Evolutionary conservation across 2,888 invertebrate genomes (phyloP).

Genomic region (Trilocha varians): DNA sequence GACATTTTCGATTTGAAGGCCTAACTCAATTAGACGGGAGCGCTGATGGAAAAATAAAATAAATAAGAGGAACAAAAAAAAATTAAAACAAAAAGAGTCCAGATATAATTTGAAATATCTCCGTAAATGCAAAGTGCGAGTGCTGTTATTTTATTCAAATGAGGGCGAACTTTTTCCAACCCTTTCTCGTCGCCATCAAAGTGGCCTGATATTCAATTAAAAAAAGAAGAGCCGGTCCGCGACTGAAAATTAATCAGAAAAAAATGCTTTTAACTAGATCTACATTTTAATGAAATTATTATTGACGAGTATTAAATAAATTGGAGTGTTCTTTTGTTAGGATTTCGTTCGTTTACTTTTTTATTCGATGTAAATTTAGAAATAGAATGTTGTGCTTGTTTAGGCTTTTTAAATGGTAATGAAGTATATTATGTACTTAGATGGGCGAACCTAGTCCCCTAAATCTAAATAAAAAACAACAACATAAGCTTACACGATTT

Average conservation of each 20-base stretch:
- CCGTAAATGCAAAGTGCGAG: slow-evolving; percentile 73
- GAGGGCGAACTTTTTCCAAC: slow-evolving; percentile 70
- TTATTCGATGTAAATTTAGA: background rate
- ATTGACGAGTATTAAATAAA: slow-evolving; percentile 70
- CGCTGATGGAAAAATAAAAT: slow-evolving; percentile 73
- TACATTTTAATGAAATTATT: slow-evolving; percentile 75
- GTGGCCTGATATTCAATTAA: slow-evolving; percentile 74
- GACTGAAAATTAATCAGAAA: slow-evolving; percentile 74
- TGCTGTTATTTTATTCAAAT: slow-evolving; percentile 75
- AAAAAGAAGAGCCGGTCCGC: slow-evolving; percentile 66
- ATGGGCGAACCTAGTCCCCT: too few species aligned
- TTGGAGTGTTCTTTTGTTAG: slow-evolving; percentile 46
- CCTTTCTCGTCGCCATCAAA: slow-evolving; percentile 71
- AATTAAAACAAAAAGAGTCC: slow-evolving; percentile 68
- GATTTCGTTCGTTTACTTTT: slow-evolving; percentile 39
- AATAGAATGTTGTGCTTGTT: too few species aligned
- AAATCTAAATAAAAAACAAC: too few species aligned
- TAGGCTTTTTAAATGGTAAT: too few species aligned
- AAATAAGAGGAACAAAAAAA: slow-evolving; percentile 68
- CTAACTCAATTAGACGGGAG: slow-evolving; percentile 71
- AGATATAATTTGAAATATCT: slow-evolving; percentile 74
- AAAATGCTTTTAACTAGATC: slow-evolving; percentile 74
- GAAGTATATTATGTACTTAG: too few species aligned
- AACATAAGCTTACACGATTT: too few species aligned
- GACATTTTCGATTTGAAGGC: slow-evolving; percentile 71